A percentile compares a stretch with the other conserved stretches of the same genome.
These are phyloP conservation scores for Oryzias woworae DNA, from an alignment of 2,113 vertebrate species.

Conservation along the genomic window DNA sequence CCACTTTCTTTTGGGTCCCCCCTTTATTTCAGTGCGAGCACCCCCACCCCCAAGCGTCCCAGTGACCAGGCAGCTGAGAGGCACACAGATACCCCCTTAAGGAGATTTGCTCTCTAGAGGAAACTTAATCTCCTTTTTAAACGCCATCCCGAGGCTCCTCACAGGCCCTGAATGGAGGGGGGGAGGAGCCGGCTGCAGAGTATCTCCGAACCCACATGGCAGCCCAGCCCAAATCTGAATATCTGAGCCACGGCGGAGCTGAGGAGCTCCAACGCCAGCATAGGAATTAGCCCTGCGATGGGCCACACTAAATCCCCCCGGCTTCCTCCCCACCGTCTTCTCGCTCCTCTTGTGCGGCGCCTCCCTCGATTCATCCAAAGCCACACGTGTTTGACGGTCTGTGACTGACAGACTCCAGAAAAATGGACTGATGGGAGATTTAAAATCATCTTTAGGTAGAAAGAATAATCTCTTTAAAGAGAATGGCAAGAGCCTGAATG, in stretches of 20 bases:
- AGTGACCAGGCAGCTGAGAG: conserved; percentile 80
- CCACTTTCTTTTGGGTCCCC: conserved; percentile 18
- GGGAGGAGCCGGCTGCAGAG: conserved; percentile 67
- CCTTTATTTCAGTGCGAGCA: conserved; percentile 52
- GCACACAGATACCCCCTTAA: conserved; percentile 82
- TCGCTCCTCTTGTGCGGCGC: conserved; percentile 47
- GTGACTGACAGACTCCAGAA: conserved; percentile 33
- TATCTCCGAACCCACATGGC: conserved; percentile 81
- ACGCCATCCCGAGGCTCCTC: conserved; percentile 76
- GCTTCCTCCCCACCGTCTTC: conserved; percentile 32
- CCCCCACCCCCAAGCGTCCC: conserved; percentile 63
- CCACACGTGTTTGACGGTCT: conserved; percentile 37
- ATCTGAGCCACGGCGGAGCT: conserved; percentile 71
- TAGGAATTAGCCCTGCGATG: conserved; percentile 76
- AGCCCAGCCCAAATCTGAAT: conserved; percentile 78
- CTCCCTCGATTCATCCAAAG: conserved; percentile 39
- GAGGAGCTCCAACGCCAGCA: conserved; percentile 69
- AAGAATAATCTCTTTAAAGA: background rate
- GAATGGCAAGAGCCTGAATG: too few species aligned
- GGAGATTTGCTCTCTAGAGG: conserved; percentile 81
- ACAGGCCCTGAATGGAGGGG: conserved; percentile 70
- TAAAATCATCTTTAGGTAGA: conserved; percentile 6
- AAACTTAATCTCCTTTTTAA: conserved; percentile 84
- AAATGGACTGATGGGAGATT: conserved; percentile 22
- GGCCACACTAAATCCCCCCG: conserved; percentile 66